A percentile compares a stretch with the other conserved stretches of the same genome.
Evolutionary conservation across 2,888 invertebrate genomes (phyloP).

Genomic region (Leptogaster cylindrica): DNA sequence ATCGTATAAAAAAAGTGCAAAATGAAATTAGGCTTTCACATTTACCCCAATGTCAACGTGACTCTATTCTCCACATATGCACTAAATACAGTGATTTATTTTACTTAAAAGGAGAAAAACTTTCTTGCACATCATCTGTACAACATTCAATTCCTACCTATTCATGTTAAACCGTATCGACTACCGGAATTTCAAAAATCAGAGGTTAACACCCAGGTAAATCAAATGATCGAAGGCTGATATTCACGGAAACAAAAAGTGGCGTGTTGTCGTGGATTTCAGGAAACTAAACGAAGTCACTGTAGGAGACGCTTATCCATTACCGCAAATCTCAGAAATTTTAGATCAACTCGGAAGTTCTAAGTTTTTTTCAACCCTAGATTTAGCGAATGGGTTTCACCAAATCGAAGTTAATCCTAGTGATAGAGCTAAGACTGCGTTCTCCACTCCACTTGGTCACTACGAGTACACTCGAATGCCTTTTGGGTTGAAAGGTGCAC

Average conservation of each 20-base stretch:
- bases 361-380: conserved; percentile 56
- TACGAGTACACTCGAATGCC: conserved; percentile 55
- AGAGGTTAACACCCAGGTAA: no score
- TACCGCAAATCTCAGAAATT: conserved; percentile 56
- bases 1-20: conserved; percentile 6
- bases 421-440: conserved; percentile 55
- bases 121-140: not conserved
- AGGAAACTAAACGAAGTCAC: conserved; percentile 58
- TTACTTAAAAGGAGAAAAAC: conserved; percentile 23
- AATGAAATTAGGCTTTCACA: conserved; percentile 41
- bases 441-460: conserved; percentile 54
- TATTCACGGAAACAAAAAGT: no score
- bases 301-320: conserved; percentile 54
- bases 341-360: conserved; percentile 56
- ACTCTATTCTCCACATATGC: conserved; percentile 48
- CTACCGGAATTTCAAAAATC: no score
- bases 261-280: no score
- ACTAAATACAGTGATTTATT: conserved; percentile 53
- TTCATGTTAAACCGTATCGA: no score
- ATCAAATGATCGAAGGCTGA: no score
- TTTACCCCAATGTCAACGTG: conserved; percentile 52
- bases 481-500: conserved; percentile 60
- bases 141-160: no score
- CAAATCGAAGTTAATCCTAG: conserved; percentile 48
- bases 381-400: conserved; percentile 53